These are phyloP conservation scores for Lanius collurio DNA, from an alignment of 2,113 vertebrate species.

Conservation along the genomic window DNA sequence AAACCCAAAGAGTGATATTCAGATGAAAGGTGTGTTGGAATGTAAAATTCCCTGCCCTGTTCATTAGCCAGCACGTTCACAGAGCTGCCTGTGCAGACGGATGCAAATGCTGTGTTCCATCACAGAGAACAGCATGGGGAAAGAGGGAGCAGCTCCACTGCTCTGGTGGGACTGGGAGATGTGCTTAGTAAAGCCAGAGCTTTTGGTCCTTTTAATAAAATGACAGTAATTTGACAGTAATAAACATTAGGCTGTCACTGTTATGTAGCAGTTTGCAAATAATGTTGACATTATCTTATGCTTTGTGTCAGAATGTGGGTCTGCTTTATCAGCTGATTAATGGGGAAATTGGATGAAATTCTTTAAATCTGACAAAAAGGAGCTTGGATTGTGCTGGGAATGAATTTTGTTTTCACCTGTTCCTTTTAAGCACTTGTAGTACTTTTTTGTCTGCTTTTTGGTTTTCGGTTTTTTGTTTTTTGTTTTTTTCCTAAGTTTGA, in stretches of 20 bases:
- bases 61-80: not conserved
- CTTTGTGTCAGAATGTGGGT: constrained; percentile 18
- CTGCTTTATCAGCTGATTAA: constrained; percentile 45
- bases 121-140: not conserved
- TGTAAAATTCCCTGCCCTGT: not conserved
- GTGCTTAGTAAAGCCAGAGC: constrained; percentile 6
- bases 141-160: not conserved
- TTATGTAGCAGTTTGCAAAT: constrained; percentile 37
- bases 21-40: not conserved
- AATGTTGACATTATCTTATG: constrained; percentile 53
- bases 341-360: constrained; percentile 5
- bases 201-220: constrained; percentile 45
- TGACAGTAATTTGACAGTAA: constrained; percentile 61
- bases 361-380: constrained; percentile 27
- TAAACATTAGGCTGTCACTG: constrained; percentile 49
- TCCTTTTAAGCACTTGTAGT: not conserved
- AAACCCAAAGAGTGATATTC: not conserved
- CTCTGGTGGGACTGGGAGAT: constrained; percentile 2
- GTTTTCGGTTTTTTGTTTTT: not conserved
- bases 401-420: not conserved
- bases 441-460: not conserved
- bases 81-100: not conserved
- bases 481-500: not conserved
- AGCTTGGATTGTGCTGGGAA: not conserved
- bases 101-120: not conserved